A percentile compares a stretch with the other conserved stretches of the same genome.
phyloP scores from a whole-genome alignment of 2,113 vertebrate species.

The Hystrix brachyura region DNA sequence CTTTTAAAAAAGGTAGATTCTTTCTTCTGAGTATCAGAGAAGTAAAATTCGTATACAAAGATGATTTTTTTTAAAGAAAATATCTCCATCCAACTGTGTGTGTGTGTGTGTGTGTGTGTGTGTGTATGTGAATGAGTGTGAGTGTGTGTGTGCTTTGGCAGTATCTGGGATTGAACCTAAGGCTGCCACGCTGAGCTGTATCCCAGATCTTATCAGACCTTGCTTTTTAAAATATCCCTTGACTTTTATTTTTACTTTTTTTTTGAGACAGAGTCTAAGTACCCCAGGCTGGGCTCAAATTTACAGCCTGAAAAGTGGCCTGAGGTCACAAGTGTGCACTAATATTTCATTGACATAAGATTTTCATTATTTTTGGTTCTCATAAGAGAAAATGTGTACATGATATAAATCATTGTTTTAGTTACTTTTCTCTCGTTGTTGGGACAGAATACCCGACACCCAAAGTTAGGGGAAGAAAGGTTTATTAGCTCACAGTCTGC shows the following conservation, averaged over 20 bases:
- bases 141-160: neutral
- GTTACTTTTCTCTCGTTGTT: no score
- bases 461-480: no score
- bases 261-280: no score
- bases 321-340: neutral
- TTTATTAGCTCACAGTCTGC: no score
- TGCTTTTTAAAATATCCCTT: neutral
- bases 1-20: neutral
- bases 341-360: neutral
- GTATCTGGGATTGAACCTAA: neutral
- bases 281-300: no score
- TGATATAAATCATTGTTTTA: neutral
- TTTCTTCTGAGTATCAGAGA: neutral
- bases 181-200: neutral
- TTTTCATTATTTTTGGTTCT: conserved; percentile 21
- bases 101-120: neutral
- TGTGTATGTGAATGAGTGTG: neutral
- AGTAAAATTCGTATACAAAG: neutral
- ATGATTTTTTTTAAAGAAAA: neutral
- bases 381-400: neutral
- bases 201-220: neutral
- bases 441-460: no score
- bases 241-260: no score
- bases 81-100: neutral
- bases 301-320: no score